These are phyloP conservation scores for Mactra quadrangularis DNA, from an alignment of 1,140 invertebrate genomes.

Conservation along the genomic window DNA sequence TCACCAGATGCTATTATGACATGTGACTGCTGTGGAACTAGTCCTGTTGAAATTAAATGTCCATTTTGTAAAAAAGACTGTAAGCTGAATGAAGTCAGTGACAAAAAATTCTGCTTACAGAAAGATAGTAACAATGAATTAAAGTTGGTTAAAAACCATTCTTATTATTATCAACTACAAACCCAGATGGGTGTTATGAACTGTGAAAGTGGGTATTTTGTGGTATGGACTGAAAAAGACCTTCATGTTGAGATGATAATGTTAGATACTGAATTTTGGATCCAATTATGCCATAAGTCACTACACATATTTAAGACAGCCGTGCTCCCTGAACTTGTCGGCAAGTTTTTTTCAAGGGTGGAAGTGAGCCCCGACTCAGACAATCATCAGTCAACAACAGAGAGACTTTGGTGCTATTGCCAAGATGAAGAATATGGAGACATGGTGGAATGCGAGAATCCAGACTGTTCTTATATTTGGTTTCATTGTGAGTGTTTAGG, in stretches of 20 bases:
- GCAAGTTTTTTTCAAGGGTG: slow-evolving; percentile 27
- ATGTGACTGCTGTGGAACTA: slow-evolving; percentile 33
- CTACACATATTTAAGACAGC: slow-evolving; percentile 25
- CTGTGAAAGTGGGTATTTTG: slow-evolving; percentile 33
- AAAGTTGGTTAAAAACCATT: slow-evolving; percentile 24
- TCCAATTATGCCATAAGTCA: not conserved
- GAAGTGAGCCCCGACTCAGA: too few relatives aligned
- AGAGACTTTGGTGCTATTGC: too few relatives aligned
- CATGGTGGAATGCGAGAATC: too few relatives aligned
- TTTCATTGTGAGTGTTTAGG: too few relatives aligned
- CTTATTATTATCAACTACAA: slow-evolving; percentile 57
- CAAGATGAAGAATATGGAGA: too few relatives aligned
- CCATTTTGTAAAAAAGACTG: slow-evolving; percentile 3
- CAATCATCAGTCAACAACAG: too few relatives aligned
- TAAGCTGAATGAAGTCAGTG: not conserved
- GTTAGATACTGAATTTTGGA: slow-evolving; percentile 37
- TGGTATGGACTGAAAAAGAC: slow-evolving; percentile 41
- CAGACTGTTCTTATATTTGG: too few relatives aligned
- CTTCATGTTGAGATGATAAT: slow-evolving; percentile 25
- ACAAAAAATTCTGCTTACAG: not conserved
- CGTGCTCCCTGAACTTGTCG: slow-evolving; percentile 45
- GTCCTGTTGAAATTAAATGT: slow-evolving; percentile 43
- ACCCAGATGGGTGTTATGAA: slow-evolving; percentile 33
- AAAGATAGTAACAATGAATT: slow-evolving; percentile 5
- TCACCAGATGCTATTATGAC: slow-evolving; percentile 27